These are phyloP conservation scores for Orchesellides sinensis DNA, from an alignment of 2,888 invertebrate species.

Conservation along the genomic window DNA sequence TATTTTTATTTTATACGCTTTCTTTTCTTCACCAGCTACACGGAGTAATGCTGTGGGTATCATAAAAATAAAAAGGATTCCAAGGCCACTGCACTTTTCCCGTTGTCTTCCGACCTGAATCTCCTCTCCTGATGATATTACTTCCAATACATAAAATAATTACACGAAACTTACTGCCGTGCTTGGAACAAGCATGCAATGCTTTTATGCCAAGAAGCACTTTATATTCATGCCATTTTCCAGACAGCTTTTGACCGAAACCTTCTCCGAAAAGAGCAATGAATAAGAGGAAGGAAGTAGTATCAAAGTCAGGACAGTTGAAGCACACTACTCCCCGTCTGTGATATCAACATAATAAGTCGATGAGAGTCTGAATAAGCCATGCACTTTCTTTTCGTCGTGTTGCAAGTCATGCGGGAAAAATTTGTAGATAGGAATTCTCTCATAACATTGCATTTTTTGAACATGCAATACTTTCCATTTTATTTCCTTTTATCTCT, in stretches of 20 bases:
- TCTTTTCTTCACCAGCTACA: too few species aligned
- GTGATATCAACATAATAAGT: conserved; percentile 53
- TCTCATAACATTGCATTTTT: conserved; percentile 30
- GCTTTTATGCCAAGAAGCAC: too few species aligned
- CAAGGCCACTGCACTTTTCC: too few species aligned
- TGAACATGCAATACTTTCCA: conserved; percentile 23
- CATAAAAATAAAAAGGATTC: too few species aligned
- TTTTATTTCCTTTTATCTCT: not conserved
- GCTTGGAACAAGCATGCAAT: too few species aligned
- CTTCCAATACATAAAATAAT: too few species aligned
- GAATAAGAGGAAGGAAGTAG: conserved; percentile 4
- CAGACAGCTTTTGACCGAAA: not conserved
- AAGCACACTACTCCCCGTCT: conserved; percentile 40
- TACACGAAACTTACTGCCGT: too few species aligned
- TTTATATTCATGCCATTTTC: too few species aligned
- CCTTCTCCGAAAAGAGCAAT: not conserved
- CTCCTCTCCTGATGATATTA: too few species aligned
- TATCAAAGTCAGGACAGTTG: conserved; percentile 7
- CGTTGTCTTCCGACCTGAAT: too few species aligned
- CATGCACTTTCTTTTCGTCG: conserved; percentile 29
- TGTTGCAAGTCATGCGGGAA: conserved; percentile 13
- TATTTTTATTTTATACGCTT: too few species aligned
- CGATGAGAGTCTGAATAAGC: conserved; percentile 28
- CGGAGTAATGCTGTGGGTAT: too few species aligned
- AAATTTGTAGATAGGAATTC: conserved; percentile 35